Base-by-base conservation (phyloP, 2,113 vertebrate genomes). In the Oplegnathus fasciatus region DNA sequence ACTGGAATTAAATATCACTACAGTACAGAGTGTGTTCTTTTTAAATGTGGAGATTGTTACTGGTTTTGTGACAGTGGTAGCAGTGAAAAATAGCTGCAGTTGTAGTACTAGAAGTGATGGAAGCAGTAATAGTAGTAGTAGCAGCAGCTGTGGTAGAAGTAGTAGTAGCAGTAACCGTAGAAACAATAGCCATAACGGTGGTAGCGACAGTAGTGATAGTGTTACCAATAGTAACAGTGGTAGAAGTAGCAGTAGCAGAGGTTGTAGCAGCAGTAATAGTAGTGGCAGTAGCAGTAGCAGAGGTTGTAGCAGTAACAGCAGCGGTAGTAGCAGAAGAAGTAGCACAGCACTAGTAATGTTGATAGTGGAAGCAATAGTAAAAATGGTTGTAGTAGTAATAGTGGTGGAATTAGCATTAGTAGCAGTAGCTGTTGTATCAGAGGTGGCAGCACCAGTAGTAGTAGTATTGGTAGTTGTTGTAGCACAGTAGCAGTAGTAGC, bases 1-100 rank as follows among this genome's bases (percentile, higher is more conserved):
- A n/a, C 4, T 37, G 28, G 61, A 15, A 48, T 76, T 58, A 73
- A 75, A 48, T 42, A 70, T 77, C 17, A 71, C 24, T 30, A 20
- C 68, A 73, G 55, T 26, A 34, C 2, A 28, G 26, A 58, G 14
- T 7, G 60, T n/a, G n/a, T 40, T 57, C 37, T 87, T 26, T 42
- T 14, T 44, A 2, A 52, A 18, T 17, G 10, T 17, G 20, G 6
- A 58, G 52, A n/a, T 15, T 15, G 37, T 30, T 20, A 9, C 14
- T 32, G 14, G 1, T 46, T 50, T 64, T 57, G 22, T 67, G 10
- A 14, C 1, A 34, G 30, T 20, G 0, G 20, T 24, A 22, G 32
- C 2, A 32, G 30, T 30, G 6, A 9, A 9, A 40, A 57, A 7
- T 20, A 14, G 3, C 6, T 1, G 10, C 4, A 13, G 55, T 28